Evolutionary conservation across 2,797 vertebrate species (phyloP), one percentile per base, ranked within the genome.

Genomic region (Labroides dimidiatus): DNA sequence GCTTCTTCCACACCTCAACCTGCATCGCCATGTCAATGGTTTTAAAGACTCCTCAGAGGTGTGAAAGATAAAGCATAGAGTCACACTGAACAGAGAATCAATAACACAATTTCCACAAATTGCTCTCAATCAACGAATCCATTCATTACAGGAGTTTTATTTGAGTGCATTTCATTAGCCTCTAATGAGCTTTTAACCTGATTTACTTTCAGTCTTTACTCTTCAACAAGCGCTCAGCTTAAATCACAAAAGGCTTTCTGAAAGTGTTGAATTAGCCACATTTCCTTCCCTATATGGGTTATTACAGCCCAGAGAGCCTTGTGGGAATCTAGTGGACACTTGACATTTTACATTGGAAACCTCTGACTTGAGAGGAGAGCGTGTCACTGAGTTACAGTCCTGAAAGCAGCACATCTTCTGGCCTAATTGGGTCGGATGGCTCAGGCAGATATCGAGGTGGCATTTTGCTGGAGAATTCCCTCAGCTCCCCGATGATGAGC

Each of bases 391-490:
- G 70, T 57, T 73, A 10, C 52, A 58, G 58, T 72, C 71, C 64
- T 59, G 53, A 57, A 76, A 81, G 83, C 83, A 44, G 60, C 83
- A 67, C 81, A 81, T 89, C 72, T 69, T 63, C 77, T 24, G 81
- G 48, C 69, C 89, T 94, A 93, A 94, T 93, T 93, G 92, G 91
- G 84, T 68, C 62, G 84, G 69, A 87, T 42, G 78, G 76, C 82
- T 78, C 54, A 54, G 82, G 80, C 76, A 79, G 85, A 90, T 92
- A 92, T 86, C 17, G 87, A 90, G 88, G 86, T 90, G 90, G 87
- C 89, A 93, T 93, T 94, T 92, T 87, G 75, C 82, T 1, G 70
- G 56, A 89, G 83, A 90, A 90, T 87, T 93, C 92, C 93, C 92
- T 50, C 37, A 68, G 89, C 89, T 89, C 81, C 63, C 57, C 10